These are phyloP conservation scores for Clarias gariepinus DNA, from an alignment of 2,113 vertebrate genomes.

Conservation along the genomic window DNA sequence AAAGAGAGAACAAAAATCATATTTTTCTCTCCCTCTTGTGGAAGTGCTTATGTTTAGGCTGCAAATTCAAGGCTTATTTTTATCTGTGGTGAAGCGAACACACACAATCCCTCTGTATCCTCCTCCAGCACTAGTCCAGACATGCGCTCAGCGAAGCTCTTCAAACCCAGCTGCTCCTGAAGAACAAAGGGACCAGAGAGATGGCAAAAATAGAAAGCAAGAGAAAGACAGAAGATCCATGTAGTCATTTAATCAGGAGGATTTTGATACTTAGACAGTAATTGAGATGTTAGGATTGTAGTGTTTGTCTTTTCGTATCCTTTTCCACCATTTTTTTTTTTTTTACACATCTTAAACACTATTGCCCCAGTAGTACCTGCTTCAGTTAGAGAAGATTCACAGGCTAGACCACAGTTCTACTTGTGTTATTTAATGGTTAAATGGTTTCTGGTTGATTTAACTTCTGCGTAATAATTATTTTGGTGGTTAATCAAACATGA, in stretches of 20 bases:
- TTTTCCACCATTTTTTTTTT: background rate
- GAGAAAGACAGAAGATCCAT: conserved; percentile 9
- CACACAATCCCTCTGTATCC: conserved; percentile 36
- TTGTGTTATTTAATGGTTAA: background rate
- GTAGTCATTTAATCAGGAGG: conserved; percentile 9
- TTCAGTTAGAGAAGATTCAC: background rate
- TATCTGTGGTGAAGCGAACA: conserved; percentile 37
- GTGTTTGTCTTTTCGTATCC: background rate
- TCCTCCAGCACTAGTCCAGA: conserved; percentile 49
- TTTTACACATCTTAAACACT: background rate
- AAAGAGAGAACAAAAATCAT: background rate
- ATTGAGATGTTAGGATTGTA: background rate
- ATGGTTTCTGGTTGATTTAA: background rate
- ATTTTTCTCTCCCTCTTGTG: background rate
- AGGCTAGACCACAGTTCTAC: background rate
- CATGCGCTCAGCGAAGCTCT: conserved; percentile 49
- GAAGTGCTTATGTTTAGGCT: conserved; percentile 40
- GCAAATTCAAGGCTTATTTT: conserved; percentile 50
- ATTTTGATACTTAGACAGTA: background rate
- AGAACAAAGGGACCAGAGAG: conserved; percentile 50
- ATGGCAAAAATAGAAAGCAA: conserved; percentile 28
- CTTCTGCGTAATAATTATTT: background rate
- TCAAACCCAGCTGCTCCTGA: conserved; percentile 51
- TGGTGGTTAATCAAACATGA: background rate
- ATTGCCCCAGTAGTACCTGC: background rate